Evolutionary conservation across 1,140 invertebrate genomes (phyloP), one percentile per base, ranked within the genome.

Genomic region (Eupeodes corollae): DNA sequence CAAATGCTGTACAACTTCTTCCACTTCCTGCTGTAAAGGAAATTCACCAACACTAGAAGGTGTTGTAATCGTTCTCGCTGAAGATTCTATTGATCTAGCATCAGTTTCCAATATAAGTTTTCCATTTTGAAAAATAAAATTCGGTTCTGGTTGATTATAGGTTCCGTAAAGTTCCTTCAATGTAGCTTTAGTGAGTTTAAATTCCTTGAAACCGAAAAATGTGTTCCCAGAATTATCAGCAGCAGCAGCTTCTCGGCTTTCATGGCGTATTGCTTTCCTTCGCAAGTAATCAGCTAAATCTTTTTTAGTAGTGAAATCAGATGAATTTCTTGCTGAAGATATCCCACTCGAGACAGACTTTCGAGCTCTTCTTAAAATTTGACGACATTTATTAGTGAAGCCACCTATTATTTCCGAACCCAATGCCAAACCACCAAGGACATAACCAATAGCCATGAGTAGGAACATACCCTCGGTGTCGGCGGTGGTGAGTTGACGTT

Each of bases 391-490:
- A 53, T 72, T 73, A 0, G 76, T 70, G 52, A 79, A 80, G 11
- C 79, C 79, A n/a, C 79, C 79, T 49, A 80, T 73, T 65, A 72
- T 79, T 67, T 79, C 78, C 0, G 75, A 80, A 5, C 77, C 48
- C 16, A 79, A 61, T 6, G 75, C 73, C 13, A 66, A 58, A 2
- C 60, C 69, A 5, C 77, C 82, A 12, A 80, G 52, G 0, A 79
- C 58, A 61, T 79, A 80, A 0, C 84, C 84, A 34, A 76, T 72
- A 2, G 73, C 80, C 42, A 87, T 68, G 2, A 87, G 69, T 8
- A 86, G 62, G 56, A 86, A 87, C 80, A 85, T 86, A 6, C 84
- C 84, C 69, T 84, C 81, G 2, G 81, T 84, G 50, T 86, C 83
- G 55, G 83, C 81, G 33, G 85, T 67, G 1, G 79, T 79, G 18